These are phyloP conservation scores for Dendrocopos noguchii DNA, from an alignment of 2,113 vertebrate species.

Conservation along the genomic window DNA sequence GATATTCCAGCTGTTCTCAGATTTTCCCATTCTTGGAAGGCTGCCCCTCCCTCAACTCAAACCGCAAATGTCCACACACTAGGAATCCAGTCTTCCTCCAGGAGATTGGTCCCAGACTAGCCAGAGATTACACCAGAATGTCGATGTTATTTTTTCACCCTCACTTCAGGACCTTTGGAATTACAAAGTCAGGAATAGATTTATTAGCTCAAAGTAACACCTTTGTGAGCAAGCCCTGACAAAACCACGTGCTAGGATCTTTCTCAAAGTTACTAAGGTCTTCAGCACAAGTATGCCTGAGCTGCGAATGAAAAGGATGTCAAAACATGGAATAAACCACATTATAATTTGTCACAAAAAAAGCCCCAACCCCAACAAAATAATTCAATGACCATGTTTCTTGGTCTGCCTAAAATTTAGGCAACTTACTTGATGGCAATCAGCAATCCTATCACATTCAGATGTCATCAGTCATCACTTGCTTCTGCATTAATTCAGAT, in stretches of 20 bases:
- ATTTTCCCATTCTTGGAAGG: neutral
- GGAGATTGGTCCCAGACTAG: neutral
- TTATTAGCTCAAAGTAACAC: neutral
- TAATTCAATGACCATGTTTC: neutral
- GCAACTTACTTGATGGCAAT: neutral
- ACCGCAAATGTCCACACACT: neutral
- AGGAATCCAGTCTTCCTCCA: neutral
- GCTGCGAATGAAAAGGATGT: neutral
- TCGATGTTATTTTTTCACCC: neutral
- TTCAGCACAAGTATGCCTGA: neutral
- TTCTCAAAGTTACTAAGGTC: neutral
- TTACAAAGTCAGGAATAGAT: neutral
- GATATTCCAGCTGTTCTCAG: slow-evolving; percentile 16
- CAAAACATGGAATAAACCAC: neutral
- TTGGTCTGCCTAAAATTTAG: neutral
- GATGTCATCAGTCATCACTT: neutral
- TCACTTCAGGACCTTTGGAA: neutral
- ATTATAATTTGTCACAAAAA: neutral
- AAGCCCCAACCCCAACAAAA: rapidly evolving
- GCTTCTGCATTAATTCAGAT: neutral
- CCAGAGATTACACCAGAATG: neutral
- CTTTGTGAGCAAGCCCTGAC: neutral
- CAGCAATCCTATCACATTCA: neutral
- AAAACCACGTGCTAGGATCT: neutral
- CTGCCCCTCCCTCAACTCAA: neutral